Evolutionary conservation across 2,888 invertebrate species (phyloP), one percentile per base, ranked within the genome.

Genomic region (Conops quadrifasciatus): DNA sequence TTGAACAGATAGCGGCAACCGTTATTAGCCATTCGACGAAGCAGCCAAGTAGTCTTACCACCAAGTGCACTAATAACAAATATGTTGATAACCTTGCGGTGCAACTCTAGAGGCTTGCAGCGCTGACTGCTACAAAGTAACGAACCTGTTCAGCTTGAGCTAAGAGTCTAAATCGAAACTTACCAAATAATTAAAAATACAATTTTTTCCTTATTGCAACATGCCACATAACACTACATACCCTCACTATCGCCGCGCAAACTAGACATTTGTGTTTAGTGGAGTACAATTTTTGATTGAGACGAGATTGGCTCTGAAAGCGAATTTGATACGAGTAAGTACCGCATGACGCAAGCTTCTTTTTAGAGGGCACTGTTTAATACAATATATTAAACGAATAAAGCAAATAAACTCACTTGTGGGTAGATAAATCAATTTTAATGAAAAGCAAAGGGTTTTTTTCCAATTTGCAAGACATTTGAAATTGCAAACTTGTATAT

Each of bases 21-120:
- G 58, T 24, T 58, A 28, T 9, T 26, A 28, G 11, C 58, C 26
- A 28, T 5, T 4, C 26, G 28, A 16, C 58, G 24, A 36, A 7
- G 9, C 36, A 7, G 9, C 9, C 9, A 36, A 36, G 36, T 36
- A 9, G 5, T 36, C 5, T 36, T 26, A 58, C 58, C 58, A 15
- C 26, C 58, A 58, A 58, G 58, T 28, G 58, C 58, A 58, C 24
- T 24, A 26, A 9, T 19, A 26, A 15, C 28, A 28, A 28, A 2
- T 26, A 11, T 26, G 2, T 58, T 58, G 58, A 58, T 58, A 58
- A 58, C 58, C 58, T 58, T 58, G 58, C 26, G 26, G 4, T 28
- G 58, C 58, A 24, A 15, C 58, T 3, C 58, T 26, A 15, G 53
- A 53, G 53, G 53, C 24, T 53, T 53, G 53, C 49, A 36, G 21